A percentile compares a stretch with the other conserved stretches of the same genome.
These are phyloP conservation scores for Myrmophylax atrothorax DNA, from an alignment of 2,113 vertebrate genomes.

Conservation along the genomic window DNA sequence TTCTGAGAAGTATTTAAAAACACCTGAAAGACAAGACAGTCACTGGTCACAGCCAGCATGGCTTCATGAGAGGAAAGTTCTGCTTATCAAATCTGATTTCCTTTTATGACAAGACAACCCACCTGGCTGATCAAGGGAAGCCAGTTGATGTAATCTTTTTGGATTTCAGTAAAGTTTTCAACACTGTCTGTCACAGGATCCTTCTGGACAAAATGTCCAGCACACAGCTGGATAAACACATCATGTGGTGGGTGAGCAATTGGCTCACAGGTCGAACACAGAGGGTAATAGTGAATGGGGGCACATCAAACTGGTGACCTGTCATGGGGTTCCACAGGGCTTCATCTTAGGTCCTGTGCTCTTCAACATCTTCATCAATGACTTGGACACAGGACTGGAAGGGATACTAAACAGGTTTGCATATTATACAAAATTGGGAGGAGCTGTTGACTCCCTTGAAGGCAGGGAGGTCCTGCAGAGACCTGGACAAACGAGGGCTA, in stretches of 20 bases:
- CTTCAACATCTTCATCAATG: background rate
- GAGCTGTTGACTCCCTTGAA: background rate
- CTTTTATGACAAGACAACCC: background rate
- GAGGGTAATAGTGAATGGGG: background rate
- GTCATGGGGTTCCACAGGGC: background rate
- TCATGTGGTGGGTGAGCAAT: background rate
- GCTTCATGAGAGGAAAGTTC: background rate
- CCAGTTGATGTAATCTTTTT: background rate
- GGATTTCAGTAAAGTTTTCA: background rate
- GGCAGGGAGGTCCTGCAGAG: background rate
- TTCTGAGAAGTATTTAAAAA: background rate
- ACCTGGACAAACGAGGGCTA: no score
- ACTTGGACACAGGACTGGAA: background rate
- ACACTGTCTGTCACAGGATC: background rate
- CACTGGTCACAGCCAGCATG: background rate
- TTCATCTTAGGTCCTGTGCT: background rate
- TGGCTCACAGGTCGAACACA: background rate
- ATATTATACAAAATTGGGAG: background rate
- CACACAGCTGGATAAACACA: background rate
- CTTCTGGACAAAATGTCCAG: background rate
- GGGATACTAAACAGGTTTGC: background rate
- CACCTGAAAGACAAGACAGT: background rate
- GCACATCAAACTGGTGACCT: background rate
- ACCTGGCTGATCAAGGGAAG: background rate
- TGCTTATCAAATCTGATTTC: background rate